These are phyloP conservation scores for Euphydryas editha DNA, from an alignment of 2,888 invertebrate genomes.

Conservation along the genomic window DNA sequence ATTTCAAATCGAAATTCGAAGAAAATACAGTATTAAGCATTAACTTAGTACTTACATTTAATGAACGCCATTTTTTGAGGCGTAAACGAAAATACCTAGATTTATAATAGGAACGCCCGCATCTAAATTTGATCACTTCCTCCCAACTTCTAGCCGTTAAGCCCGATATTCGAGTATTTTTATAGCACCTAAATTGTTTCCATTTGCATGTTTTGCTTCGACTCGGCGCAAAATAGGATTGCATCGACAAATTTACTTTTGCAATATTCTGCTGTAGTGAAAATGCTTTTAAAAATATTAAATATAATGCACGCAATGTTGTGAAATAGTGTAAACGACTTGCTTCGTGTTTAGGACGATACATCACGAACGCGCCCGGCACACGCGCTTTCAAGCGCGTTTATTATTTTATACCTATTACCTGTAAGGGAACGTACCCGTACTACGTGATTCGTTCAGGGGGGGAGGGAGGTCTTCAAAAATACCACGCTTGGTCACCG, in stretches of 20 bases:
- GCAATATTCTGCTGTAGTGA: slow-evolving; percentile 8
- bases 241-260: slow-evolving; percentile 10
- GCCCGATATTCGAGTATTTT: slow-evolving; percentile 5
- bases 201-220: slow-evolving; percentile 7
- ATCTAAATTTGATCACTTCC: not conserved
- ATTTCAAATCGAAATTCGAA: no score
- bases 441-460: no score
- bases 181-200: slow-evolving; percentile 5
- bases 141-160: not conserved
- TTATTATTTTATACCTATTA: not conserved
- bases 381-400: not conserved
- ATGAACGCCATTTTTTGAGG: not conserved
- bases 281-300: slow-evolving; percentile 9
- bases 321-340: not conserved
- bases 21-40: no score
- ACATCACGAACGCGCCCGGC: not conserved
- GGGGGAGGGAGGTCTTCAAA: no score
- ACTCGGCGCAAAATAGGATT: slow-evolving; percentile 9
- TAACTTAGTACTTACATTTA: no score
- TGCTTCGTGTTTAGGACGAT: not conserved
- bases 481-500: no score
- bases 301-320: slow-evolving; percentile 4
- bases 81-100: not conserved
- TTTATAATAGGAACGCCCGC: not conserved
- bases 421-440: no score